Evolutionary conservation across 2,888 invertebrate species (phyloP).

Genomic region (Troides aeacus): DNA sequence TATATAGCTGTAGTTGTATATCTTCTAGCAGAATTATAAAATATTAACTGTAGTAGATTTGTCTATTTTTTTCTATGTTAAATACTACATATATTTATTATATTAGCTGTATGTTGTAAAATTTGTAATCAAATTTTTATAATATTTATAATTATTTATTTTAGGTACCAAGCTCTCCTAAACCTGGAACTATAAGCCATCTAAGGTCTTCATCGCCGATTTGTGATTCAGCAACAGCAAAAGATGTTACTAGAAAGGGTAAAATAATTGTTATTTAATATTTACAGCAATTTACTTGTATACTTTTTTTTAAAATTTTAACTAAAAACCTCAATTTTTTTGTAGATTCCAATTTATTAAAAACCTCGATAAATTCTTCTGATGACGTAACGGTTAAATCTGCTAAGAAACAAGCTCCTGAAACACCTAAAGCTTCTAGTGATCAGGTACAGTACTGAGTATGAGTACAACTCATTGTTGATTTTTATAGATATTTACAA

Average conservation of each 20-base stretch:
- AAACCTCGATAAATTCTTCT: constrained; percentile 52
- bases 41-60: too few species aligned
- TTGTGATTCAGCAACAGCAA: neutral
- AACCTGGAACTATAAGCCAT: neutral
- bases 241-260: neutral
- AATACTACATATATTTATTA: too few species aligned
- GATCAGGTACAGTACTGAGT: too few species aligned
- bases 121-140: neutral
- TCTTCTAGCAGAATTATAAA: too few species aligned
- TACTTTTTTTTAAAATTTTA: too few species aligned
- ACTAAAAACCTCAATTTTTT: neutral
- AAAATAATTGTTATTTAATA: neutral
- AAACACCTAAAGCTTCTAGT: too few species aligned
- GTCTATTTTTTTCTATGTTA: too few species aligned
- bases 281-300: too few species aligned
- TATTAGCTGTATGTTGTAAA: neutral
- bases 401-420: constrained; percentile 50
- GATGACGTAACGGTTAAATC: constrained; percentile 75
- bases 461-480: neutral
- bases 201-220: constrained; percentile 5
- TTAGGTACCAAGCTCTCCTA: constrained; percentile 24
- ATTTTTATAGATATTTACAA: neutral
- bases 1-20: too few species aligned
- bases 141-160: neutral
- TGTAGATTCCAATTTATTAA: constrained; percentile 60